Percentiles rank a stretch among this genome's conserved stretches.
phyloP scores from a whole-genome alignment of 2,113 vertebrate genomes.

The Hippotragus niger region DNA sequence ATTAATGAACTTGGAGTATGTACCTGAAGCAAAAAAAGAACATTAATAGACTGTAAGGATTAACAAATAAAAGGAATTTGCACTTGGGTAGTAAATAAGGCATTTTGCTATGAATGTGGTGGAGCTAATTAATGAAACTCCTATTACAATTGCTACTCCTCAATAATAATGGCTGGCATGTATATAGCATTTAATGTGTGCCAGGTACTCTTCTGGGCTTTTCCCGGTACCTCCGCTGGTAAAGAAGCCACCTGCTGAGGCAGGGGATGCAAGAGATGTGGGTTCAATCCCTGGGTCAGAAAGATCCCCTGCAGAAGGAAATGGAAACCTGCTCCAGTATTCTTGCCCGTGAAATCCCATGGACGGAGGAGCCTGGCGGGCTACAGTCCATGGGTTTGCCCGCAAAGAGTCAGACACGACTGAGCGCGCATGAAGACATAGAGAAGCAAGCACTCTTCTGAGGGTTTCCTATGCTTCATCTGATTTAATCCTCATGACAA shows the following conservation, averaged over 20 bases:
- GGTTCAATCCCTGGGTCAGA: not conserved
- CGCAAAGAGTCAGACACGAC: accelerated
- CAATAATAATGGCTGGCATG: not conserved
- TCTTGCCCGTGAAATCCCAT: not conserved
- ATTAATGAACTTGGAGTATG: not conserved
- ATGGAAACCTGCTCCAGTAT: not conserved
- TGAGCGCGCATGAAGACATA: not conserved
- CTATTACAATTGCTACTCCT: not conserved
- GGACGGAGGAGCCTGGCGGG: not conserved
- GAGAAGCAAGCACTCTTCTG: not conserved
- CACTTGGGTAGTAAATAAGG: not conserved
- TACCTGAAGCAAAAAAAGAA: not conserved
- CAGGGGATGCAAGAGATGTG: not conserved
- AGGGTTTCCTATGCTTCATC: no score
- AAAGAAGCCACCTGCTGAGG: not conserved
- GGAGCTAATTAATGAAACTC: not conserved
- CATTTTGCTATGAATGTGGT: not conserved
- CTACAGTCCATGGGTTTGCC: not conserved
- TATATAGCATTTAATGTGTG: not conserved
- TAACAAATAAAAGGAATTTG: constrained; percentile 27
- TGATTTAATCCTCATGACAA: not conserved
- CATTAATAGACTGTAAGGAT: not conserved
- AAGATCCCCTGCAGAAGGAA: not conserved
- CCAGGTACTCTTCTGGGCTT: not conserved
- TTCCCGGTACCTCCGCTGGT: not conserved